Evolutionary conservation across 92 coral and sea anemone species (phyloP), one percentile per base, ranked within the genome.

Genomic region (Pocillopora grandis): DNA sequence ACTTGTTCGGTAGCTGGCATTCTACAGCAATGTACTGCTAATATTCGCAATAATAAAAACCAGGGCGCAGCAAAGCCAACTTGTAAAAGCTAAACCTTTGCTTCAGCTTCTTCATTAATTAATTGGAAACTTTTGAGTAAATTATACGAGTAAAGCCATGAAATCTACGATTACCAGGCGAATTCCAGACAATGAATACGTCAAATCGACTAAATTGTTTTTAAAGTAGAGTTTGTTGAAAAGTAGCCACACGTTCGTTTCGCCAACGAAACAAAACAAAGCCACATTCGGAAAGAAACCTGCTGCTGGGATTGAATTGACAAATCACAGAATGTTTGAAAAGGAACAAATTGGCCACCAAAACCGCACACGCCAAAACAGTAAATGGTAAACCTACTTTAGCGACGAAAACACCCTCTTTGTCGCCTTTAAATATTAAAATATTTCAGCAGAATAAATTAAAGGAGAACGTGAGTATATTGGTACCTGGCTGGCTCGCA

Each of bases 401-500:
- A 42, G 8, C 5, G 52, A 42, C 19, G 42, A 56, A 58, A 71
- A 60, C 17, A 19, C 56, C 11, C 63, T 55, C 66, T 52, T 35
- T 49, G 27, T 13, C 9, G 14, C 76, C 73, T 61, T 78, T 13
- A 76, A 84, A 84, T 76, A 84, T 84, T 76, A 71, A 75, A 62
- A 63, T 18, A 81, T 35, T 19, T 17, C 23, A 58, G 31, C 77
- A n/a, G 77, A 62, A 65, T 75, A 16, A 60, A 72, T 69, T 76
- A 76, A 19, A 58, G 65, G 49, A 1, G 36, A 65, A 9, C 18
- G 12, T n/a, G 23, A 20, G 71, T 15, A 58, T 36, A 55, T 59
- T 66, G 48, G 62, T 90, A 92, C 95, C 95, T 90, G 78, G 37
- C 82, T 75, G 73, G 64, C 77, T n/a, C 71, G 66, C 74, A 64